A percentile compares a stretch with the other conserved stretches of the same genome.
Conservation (phyloP, 2,888 invertebrate species). For the Yponomeuta plumbellus region DNA sequence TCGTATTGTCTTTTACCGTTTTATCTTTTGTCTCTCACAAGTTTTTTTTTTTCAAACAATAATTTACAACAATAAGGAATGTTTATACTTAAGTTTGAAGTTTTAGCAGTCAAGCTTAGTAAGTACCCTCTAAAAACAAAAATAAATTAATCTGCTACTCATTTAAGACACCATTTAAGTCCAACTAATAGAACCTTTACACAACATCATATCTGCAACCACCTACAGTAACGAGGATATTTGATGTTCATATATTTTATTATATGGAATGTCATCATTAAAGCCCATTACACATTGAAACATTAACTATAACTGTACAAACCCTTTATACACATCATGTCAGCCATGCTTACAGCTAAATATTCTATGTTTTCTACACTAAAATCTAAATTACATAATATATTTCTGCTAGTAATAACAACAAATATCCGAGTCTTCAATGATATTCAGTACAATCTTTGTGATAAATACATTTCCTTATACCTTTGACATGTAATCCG, state of each 20-base stretch:
- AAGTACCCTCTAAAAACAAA: not conserved
- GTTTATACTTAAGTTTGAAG: not conserved
- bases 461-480: constrained; percentile 33
- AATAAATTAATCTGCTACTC: not conserved
- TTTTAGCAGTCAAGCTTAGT: not conserved
- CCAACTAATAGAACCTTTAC: not conserved
- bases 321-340: constrained; percentile 35
- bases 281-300: constrained; percentile 33
- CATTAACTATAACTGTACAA: constrained; percentile 27
- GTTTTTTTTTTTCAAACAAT: not conserved
- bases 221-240: not conserved
- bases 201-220: not conserved
- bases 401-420: constrained; percentile 54
- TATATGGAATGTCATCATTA: constrained; percentile 51
- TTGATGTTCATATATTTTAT: not conserved
- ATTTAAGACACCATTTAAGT: not conserved
- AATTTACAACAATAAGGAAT: not conserved
- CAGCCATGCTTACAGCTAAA: constrained; percentile 30
- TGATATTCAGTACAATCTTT: constrained; percentile 34
- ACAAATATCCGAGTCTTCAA: constrained; percentile 48
- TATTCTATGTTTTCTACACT: constrained; percentile 34
- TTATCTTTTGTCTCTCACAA: constrained; percentile 18
- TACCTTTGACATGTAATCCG: constrained; percentile 57
- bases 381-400: constrained; percentile 38
- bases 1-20: constrained; percentile 21